Evolutionary conservation across 2,797 vertebrate species (phyloP).

Genomic region (Mus minutoides): DNA sequence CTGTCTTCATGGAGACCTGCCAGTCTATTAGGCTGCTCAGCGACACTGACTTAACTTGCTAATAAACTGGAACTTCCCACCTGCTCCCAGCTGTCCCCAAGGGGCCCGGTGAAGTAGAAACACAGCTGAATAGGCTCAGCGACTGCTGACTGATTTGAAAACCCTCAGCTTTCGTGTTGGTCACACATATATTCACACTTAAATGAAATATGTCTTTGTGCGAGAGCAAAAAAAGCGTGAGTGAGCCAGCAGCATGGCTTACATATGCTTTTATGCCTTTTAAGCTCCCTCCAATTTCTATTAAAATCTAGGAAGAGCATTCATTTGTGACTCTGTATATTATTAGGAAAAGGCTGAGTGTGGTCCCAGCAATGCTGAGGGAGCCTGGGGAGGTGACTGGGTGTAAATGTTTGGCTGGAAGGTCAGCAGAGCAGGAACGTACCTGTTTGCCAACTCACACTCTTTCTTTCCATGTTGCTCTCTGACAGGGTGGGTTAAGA

Average conservation of each 20-base stretch:
- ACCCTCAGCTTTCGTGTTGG: conserved; percentile 55
- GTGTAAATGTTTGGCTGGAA: not conserved
- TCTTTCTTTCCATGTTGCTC: not conserved
- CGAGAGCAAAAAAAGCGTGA: conserved; percentile 31
- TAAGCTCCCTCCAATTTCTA: not conserved
- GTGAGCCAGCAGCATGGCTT: conserved; percentile 43
- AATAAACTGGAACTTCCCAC: conserved; percentile 80
- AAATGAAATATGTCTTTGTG: conserved; percentile 76
- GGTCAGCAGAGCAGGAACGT: not conserved
- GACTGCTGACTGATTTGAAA: conserved; percentile 62
- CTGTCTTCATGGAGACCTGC: conserved; percentile 61
- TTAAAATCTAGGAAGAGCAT: conserved; percentile 47
- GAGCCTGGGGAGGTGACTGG: not conserved
- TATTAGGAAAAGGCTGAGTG: conserved; percentile 13
- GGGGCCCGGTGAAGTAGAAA: conserved; percentile 62
- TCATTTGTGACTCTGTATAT: not conserved
- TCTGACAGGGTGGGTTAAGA: not conserved
- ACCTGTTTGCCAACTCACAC: not conserved
- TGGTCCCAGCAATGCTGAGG: not conserved
- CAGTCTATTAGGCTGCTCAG: conserved; percentile 47
- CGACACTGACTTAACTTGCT: conserved; percentile 68
- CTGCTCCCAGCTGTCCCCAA: conserved; percentile 64
- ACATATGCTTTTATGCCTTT: conserved; percentile 43
- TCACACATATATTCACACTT: conserved; percentile 66
- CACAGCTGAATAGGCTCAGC: conserved; percentile 58